Percentiles rank a stretch among this genome's conserved stretches.
These are phyloP conservation scores for Percina caprodes DNA, from an alignment of 2,113 vertebrate species.

Conservation along the genomic window DNA sequence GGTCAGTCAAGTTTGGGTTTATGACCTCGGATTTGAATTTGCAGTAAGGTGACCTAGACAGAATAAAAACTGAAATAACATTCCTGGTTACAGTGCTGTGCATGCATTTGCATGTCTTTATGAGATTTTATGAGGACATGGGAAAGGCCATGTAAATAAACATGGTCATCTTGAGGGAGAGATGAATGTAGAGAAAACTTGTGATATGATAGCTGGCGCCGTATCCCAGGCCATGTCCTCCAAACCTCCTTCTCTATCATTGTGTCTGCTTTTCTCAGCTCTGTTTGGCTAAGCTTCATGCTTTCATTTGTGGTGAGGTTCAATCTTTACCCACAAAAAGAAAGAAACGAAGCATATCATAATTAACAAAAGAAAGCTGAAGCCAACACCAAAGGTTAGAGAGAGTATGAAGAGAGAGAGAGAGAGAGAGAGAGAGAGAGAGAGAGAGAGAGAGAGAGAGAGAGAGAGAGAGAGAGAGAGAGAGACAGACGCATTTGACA, in stretches of 20 bases:
- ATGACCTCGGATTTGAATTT: conserved; percentile 47
- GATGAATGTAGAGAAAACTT: conserved; percentile 50
- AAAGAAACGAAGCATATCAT: conserved; percentile 49
- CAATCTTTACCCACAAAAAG: conserved; percentile 38
- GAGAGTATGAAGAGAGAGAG: not conserved
- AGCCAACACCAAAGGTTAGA: conserved; percentile 50
- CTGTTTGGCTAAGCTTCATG: conserved; percentile 47
- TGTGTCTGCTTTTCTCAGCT: conserved; percentile 40
- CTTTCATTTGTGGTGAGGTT: conserved; percentile 48
- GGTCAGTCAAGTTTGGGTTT: conserved; percentile 20
- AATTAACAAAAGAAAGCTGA: conserved; percentile 70
- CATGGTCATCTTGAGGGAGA: conserved; percentile 40
- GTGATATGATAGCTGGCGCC: conserved; percentile 34
- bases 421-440: conserved; percentile 16
- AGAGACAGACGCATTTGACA: conserved; percentile 49
- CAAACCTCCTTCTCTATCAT: conserved; percentile 23
- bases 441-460: conserved; percentile 34
- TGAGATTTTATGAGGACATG: conserved; percentile 56
- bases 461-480: conserved; percentile 13
- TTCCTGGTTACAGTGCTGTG: conserved; percentile 12
- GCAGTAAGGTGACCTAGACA: conserved; percentile 41
- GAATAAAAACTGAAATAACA: conserved; percentile 29
- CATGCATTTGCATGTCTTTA: conserved; percentile 28
- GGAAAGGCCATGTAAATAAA: conserved; percentile 58
- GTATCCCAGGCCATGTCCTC: conserved; percentile 20